Percentiles rank a stretch among this genome's conserved stretches.
phyloP scores from a whole-genome alignment of 1,140 invertebrate genomes.

The Megalonaias nervosa region DNA sequence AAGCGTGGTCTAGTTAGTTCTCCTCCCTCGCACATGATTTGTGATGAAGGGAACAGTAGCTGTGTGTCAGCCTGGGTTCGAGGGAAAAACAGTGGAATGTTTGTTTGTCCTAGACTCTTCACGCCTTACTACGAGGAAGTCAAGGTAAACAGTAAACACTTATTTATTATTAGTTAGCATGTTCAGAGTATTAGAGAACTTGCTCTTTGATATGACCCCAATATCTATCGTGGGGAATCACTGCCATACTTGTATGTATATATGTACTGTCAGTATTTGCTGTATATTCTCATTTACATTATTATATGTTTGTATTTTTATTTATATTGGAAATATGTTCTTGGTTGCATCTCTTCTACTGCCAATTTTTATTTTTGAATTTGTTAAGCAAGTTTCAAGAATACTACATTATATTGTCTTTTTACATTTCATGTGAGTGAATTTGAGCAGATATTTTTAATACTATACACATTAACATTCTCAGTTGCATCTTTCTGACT shows the following conservation, averaged over 20 bases:
- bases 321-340: slow-evolving; percentile 12
- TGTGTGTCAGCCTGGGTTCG: slow-evolving; percentile 90
- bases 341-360: not conserved
- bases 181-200: not conserved
- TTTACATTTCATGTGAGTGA: no score
- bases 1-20: slow-evolving; percentile 88
- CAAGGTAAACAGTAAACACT: slow-evolving; percentile 76
- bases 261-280: no score
- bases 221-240: not conserved
- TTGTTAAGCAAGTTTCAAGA: not conserved
- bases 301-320: not conserved
- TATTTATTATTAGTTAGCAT: not conserved
- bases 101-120: slow-evolving; percentile 89
- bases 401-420: no score
- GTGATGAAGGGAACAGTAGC: slow-evolving; percentile 69
- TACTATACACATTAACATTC: no score
- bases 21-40: slow-evolving; percentile 90
- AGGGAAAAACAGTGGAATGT: slow-evolving; percentile 84
- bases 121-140: slow-evolving; percentile 96
- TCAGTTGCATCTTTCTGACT: no score
- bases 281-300: not conserved
- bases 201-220: not conserved
- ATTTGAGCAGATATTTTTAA: no score
- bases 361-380: not conserved
- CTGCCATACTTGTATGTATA: no score